Percentiles rank a stretch among this genome's conserved stretches.
These are phyloP conservation scores for Larimichthys crocea DNA, from an alignment of 2,113 vertebrate species.

Conservation along the genomic window DNA sequence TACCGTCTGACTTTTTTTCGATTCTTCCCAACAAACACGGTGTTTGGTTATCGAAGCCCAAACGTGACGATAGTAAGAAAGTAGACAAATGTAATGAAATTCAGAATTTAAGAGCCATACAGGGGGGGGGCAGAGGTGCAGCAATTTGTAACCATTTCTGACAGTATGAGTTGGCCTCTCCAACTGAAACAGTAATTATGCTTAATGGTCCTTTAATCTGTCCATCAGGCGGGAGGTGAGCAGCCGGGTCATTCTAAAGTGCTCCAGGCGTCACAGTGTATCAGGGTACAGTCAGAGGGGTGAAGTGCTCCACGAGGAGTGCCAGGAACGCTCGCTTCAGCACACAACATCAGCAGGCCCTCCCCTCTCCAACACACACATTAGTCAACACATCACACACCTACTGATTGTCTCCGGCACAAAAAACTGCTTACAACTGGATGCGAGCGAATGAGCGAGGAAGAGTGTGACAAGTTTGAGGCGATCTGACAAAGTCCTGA, in stretches of 20 bases:
- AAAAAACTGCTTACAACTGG: conserved; percentile 39
- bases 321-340: conserved; percentile 54
- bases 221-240: conserved; percentile 82
- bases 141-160: conserved; percentile 82
- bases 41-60: conserved; percentile 42
- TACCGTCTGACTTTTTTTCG: conserved; percentile 5
- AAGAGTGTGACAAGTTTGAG: conserved; percentile 42
- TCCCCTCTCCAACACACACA: conserved; percentile 45
- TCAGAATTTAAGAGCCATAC: conserved; percentile 65
- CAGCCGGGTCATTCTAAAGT: conserved; percentile 81
- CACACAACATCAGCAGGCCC: conserved; percentile 43
- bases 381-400: conserved; percentile 49
- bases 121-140: conserved; percentile 52
- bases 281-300: conserved; percentile 74
- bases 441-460: conserved; percentile 17
- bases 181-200: conserved; percentile 84
- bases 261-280: conserved; percentile 72
- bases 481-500: conserved; percentile 44
- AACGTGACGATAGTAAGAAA: conserved; percentile 60
- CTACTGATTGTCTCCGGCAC: conserved; percentile 45
- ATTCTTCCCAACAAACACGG: background rate
- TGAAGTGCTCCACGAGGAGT: conserved; percentile 63
- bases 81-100: conserved; percentile 68
- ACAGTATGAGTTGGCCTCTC: conserved; percentile 79
- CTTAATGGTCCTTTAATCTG: conserved; percentile 86